Conservation (phyloP, 1,140 invertebrate species). For the Bemisia tabaci region DNA sequence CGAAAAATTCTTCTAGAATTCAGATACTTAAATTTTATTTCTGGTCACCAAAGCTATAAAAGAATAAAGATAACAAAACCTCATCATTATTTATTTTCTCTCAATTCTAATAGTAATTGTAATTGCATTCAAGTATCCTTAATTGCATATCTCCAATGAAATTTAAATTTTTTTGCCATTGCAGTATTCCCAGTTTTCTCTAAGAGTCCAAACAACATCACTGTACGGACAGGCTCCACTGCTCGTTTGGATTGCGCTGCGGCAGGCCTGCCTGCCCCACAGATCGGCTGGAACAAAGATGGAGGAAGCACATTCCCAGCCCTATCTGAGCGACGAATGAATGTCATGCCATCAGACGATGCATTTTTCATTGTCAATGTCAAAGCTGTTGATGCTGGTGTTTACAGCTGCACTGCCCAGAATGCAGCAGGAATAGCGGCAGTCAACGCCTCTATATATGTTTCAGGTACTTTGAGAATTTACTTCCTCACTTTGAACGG, state of each 20-base stretch:
- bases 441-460: conserved; percentile 77
- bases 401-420: conserved; percentile 86
- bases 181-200: conserved; percentile 73
- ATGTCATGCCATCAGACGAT: conserved; percentile 81
- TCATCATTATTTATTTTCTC: no score
- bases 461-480: conserved; percentile 62
- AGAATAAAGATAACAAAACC: no score
- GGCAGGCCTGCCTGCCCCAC: conserved; percentile 69
- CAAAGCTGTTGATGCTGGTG: conserved; percentile 71
- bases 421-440: conserved; percentile 76
- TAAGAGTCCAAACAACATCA: conserved; percentile 72
- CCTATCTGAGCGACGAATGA: conserved; percentile 80
- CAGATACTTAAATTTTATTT: no score
- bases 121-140: no score
- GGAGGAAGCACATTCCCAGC: conserved; percentile 91
- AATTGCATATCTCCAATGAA: no score
- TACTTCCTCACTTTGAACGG: no score
- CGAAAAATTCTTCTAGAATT: no score
- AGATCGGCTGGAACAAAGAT: conserved; percentile 88
- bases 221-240: conserved; percentile 68
- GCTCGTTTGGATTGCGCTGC: conserved; percentile 84
- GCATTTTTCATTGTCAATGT: conserved; percentile 85
- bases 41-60: no score
- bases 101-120: no score
- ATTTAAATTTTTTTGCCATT: conserved; percentile 23